Evolutionary conservation across 64 coral and sea anemone species (phyloP).

Genomic region (Pachyseris speciosa): DNA sequence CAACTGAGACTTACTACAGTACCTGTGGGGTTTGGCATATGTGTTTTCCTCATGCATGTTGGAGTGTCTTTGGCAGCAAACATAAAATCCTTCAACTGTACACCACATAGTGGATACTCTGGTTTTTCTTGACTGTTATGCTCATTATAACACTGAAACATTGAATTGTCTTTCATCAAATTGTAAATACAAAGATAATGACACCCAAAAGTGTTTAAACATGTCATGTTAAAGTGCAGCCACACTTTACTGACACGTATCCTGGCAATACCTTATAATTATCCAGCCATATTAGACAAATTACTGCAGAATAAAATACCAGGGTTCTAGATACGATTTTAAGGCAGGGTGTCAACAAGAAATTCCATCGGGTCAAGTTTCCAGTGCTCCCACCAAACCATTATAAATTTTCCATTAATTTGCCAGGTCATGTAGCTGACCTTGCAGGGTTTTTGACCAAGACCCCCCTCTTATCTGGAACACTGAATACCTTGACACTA

Average conservation of each 20-base stretch:
- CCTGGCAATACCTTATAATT: background rate
- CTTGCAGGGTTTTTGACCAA: no score
- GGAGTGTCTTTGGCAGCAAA: conserved; percentile 98
- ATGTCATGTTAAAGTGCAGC: no score
- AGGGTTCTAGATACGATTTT: no score
- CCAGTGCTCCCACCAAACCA: no score
- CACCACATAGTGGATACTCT: conserved; percentile 92
- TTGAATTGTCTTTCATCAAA: background rate
- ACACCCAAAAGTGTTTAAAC: background rate
- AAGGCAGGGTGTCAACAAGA: no score
- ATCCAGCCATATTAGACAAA: background rate
- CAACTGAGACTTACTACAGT: no score
- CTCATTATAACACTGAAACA: conserved; percentile 85
- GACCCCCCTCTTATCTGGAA: no score
- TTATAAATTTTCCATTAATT: no score
- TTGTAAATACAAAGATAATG: background rate
- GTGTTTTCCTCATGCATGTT: conserved; percentile 93
- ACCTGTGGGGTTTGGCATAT: conserved; percentile 63
- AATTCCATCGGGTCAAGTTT: no score
- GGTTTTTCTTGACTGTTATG: conserved; percentile 79
- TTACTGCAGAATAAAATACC: background rate
- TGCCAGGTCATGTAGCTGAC: no score
- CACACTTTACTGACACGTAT: no score
- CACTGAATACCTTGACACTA: no score
- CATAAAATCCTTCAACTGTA: conserved; percentile 94